phyloP scores from a whole-genome alignment of 2,113 vertebrate genomes.

The Tylochromis polylepis region DNA sequence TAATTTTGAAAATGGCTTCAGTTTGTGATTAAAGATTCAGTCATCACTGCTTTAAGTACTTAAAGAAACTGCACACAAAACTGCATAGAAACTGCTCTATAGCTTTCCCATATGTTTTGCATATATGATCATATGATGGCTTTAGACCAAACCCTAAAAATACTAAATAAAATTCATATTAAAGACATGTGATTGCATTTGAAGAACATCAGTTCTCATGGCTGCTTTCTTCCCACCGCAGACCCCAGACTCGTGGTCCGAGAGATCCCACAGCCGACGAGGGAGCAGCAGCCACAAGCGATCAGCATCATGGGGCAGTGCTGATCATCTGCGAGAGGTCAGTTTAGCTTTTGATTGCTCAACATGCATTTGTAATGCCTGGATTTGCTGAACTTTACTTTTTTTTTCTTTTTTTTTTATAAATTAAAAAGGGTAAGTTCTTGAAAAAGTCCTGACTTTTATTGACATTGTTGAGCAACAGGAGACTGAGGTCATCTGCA shows the following conservation, averaged over 20 bases:
- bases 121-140: not conserved
- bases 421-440: not conserved
- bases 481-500: conserved; percentile 18
- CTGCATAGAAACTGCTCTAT: too few relatives aligned
- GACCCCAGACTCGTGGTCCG: conserved; percentile 83
- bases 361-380: not conserved
- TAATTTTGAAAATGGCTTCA: not conserved
- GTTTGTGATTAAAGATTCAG: not conserved
- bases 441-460: not conserved
- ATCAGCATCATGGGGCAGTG: conserved; percentile 84
- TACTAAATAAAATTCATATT: not conserved
- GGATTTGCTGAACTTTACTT: not conserved
- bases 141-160: not conserved
- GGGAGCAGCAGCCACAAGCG: conserved; percentile 75
- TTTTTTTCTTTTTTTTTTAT: too few relatives aligned
- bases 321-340: conserved; percentile 83
- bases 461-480: conserved; percentile 15
- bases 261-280: conserved; percentile 59
- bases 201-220: not conserved
- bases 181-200: not conserved
- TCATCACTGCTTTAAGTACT: not conserved
- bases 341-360: not conserved
- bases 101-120: not conserved
- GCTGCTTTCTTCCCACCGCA: conserved; percentile 40
- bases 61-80: not conserved